phyloP scores from a whole-genome alignment of 2,888 invertebrate species.

The Epinotia nisella region DNA sequence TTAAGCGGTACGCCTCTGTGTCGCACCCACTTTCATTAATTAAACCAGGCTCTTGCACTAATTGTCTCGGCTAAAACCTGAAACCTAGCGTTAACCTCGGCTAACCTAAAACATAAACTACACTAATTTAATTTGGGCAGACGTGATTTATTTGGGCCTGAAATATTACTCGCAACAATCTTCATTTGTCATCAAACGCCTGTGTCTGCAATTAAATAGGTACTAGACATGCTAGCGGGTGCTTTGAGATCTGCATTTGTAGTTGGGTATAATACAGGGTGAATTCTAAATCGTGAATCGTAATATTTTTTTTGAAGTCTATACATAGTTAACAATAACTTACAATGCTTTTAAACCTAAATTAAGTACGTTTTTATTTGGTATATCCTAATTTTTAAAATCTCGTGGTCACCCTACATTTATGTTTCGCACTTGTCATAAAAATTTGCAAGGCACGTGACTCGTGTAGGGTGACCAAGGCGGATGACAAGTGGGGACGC shows the following conservation, averaged over 20 bases:
- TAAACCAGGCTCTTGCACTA: slow-evolving; percentile 45
- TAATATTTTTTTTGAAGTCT: no score
- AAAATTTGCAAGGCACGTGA: no score
- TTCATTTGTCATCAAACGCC: slow-evolving; percentile 24
- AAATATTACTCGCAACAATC: slow-evolving; percentile 9
- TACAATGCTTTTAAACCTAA: no score
- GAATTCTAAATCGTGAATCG: no score
- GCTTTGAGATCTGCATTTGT: background rate
- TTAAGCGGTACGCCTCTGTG: slow-evolving; percentile 40
- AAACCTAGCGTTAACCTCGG: slow-evolving; percentile 21
- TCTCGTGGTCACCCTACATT: no score
- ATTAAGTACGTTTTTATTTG: no score
- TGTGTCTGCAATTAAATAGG: slow-evolving; percentile 12
- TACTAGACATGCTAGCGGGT: background rate
- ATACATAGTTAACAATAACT: no score
- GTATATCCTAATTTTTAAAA: no score
- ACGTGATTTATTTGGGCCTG: slow-evolving; percentile 17
- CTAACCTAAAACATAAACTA: slow-evolving; percentile 28
- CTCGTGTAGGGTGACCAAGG: no score
- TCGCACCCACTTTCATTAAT: slow-evolving; percentile 48
- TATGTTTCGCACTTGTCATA: no score
- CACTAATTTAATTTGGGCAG: slow-evolving; percentile 1
- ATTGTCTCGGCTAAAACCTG: slow-evolving; percentile 46
- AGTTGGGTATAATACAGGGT: no score
- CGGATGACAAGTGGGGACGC: no score